These are phyloP conservation scores for Melanotaenia pygmaea DNA, from an alignment of 2,797 vertebrate species.

Conservation along the genomic window DNA sequence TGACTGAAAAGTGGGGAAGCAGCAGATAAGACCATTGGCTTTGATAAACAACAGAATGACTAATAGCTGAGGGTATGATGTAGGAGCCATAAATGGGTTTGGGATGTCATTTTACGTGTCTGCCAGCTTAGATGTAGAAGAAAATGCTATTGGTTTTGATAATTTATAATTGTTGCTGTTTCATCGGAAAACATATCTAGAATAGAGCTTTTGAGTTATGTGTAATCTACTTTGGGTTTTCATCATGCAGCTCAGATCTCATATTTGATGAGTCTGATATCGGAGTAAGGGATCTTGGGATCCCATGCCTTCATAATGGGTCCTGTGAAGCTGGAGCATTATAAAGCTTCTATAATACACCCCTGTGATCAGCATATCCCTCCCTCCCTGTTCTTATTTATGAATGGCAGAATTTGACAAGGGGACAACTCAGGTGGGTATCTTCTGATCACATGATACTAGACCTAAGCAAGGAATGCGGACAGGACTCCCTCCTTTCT, in stretches of 20 bases:
- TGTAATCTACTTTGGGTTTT: conserved; percentile 72
- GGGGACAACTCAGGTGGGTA: conserved; percentile 70
- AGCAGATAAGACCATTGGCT: conserved; percentile 68
- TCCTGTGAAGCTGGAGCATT: conserved; percentile 72
- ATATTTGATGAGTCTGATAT: conserved; percentile 73
- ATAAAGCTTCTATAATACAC: conserved; percentile 75
- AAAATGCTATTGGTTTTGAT: conserved; percentile 15
- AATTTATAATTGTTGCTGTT: conserved; percentile 21
- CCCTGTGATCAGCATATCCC: conserved; percentile 72
- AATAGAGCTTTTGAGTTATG: conserved; percentile 57
- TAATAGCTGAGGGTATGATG: conserved; percentile 58
- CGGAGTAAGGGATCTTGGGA: conserved; percentile 69
- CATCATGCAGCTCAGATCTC: conserved; percentile 74
- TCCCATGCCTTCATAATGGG: conserved; percentile 74
- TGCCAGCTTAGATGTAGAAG: conserved; percentile 9
- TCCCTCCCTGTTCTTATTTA: conserved; percentile 74
- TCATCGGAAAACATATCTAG: conserved; percentile 42
- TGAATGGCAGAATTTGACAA: conserved; percentile 83
- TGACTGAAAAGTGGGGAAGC: conserved; percentile 56
- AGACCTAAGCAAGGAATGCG: conserved; percentile 77
- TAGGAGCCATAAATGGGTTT: conserved; percentile 26
- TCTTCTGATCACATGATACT: conserved; percentile 78
- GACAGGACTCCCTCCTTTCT: conserved; percentile 48
- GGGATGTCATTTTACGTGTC: neutral
- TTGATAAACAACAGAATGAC: conserved; percentile 64